phyloP scores from a whole-genome alignment of 2,113 vertebrate species.

The Nothoprocta pentlandii region DNA sequence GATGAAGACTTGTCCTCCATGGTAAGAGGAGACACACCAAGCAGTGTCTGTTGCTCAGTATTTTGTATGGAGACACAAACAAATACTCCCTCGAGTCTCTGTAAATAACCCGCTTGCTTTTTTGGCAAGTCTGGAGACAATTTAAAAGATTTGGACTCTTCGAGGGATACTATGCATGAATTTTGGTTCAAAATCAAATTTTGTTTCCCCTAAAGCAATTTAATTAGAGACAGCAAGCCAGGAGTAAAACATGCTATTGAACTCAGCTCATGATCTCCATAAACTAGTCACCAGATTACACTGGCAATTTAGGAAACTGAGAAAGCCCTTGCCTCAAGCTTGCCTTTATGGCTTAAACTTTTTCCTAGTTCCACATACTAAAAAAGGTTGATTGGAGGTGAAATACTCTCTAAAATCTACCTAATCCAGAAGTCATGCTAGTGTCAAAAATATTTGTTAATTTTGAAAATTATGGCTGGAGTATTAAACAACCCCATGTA shows the following conservation, averaged over 20 bases:
- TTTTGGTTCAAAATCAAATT: not conserved
- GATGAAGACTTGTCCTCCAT: not conserved
- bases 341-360: not conserved
- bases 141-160: not conserved
- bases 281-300: not conserved
- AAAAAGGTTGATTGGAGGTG: not conserved
- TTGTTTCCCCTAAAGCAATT: not conserved
- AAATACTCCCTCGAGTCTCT: not conserved
- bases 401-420: not conserved
- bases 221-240: not conserved
- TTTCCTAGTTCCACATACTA: not conserved
- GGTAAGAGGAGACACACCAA: not conserved
- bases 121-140: not conserved
- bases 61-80: not conserved
- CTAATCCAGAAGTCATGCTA: not conserved
- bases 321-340: not conserved
- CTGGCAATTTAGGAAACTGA: not conserved
- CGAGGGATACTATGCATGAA: accelerated
- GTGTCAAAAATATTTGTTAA: not conserved
- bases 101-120: not conserved
- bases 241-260: not conserved
- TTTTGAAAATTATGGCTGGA: not conserved
- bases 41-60: not conserved
- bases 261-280: not conserved
- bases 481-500: not conserved